These are phyloP conservation scores for Diorhabda elongata DNA, from an alignment of 1,140 invertebrate species.

Conservation along the genomic window DNA sequence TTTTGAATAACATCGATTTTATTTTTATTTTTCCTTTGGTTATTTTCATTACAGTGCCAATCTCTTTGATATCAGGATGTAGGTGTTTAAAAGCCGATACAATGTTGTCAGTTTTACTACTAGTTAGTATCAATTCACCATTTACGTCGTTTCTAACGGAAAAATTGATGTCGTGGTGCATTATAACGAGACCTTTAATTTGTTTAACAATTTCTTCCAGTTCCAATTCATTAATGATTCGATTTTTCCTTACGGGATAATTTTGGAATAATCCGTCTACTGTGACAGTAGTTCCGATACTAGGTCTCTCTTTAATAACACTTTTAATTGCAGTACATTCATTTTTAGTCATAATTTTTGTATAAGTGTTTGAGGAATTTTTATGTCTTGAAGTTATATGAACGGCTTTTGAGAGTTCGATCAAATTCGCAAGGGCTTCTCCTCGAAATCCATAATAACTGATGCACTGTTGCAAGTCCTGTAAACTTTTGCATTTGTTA, in stretches of 20 bases:
- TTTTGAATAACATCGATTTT: conserved; percentile 54
- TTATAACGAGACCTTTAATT: conserved; percentile 57
- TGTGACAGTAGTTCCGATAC: conserved; percentile 61
- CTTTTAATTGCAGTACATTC: conserved; percentile 18
- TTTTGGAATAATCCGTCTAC: conserved; percentile 60
- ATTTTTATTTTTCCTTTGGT: conserved; percentile 52
- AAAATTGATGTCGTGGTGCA: conserved; percentile 56
- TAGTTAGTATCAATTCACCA: conserved; percentile 54
- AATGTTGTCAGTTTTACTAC: conserved; percentile 52
- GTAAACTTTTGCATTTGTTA: conserved; percentile 56
- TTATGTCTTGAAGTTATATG: conserved; percentile 53
- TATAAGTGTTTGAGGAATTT: conserved; percentile 48
- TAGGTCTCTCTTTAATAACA: conserved; percentile 43
- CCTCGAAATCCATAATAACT: conserved; percentile 60
- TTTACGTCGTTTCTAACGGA: conserved; percentile 58
- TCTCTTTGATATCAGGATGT: conserved; percentile 49
- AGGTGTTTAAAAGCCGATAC: conserved; percentile 52
- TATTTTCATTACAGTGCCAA: conserved; percentile 51
- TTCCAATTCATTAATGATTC: conserved; percentile 52
- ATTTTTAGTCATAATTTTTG: conserved; percentile 46
- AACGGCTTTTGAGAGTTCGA: conserved; percentile 52
- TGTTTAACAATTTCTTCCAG: conserved; percentile 54
- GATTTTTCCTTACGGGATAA: conserved; percentile 57
- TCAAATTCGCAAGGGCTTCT: conserved; percentile 61
- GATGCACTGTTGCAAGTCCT: conserved; percentile 51